Base-by-base conservation (phyloP, 2,888 invertebrate species). In the Lasius fuliginosus region DNA sequence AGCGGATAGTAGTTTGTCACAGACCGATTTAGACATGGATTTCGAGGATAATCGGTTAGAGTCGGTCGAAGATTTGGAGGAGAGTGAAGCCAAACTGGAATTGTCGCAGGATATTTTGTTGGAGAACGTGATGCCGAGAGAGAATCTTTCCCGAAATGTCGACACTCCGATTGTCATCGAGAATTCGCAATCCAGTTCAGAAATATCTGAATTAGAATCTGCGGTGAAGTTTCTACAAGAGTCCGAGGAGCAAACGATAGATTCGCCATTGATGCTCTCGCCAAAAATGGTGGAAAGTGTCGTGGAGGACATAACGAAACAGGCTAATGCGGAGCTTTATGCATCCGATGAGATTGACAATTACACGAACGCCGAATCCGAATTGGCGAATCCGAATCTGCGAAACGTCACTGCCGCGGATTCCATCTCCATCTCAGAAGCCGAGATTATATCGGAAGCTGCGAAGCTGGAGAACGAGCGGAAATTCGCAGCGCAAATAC, bases 231-330 rank as follows among this genome's bases (percentile, higher is more conserved):
- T 94, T 81, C 88, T 94, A 33, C 94, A 94, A 84, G 94, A 94
- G 74, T 94, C 94, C 82, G 94, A 95, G 94, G 89, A 96, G 79
- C 90, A 95, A 89, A 87, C 95, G 92, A 93, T 95, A 93, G 92
- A 96, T 91, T 91, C 94, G 90, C 87, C 95, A 85, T 88, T 95
- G 18, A 90, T 84, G 3, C 77, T 93, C 18, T 92, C 93, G 18
- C 91, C 93, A 9, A 93, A 93, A 83, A 82, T 92, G 84, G 86
- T 90, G 3, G 91, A 93, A 18, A 88, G 88, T 30, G 88, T 89
- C 0, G 90, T 86, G 4, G 85, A 86, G 40, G 89, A 89, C 53
- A 90, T 89, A 83, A 87, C 85, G 5, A 89, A 90, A 40, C 89
- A 90, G 64, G 65, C 88, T 6, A 89, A 90, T 18, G 77, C 91